phyloP scores from a whole-genome alignment of 2,113 vertebrate species.

The Empidonax traillii region DNA sequence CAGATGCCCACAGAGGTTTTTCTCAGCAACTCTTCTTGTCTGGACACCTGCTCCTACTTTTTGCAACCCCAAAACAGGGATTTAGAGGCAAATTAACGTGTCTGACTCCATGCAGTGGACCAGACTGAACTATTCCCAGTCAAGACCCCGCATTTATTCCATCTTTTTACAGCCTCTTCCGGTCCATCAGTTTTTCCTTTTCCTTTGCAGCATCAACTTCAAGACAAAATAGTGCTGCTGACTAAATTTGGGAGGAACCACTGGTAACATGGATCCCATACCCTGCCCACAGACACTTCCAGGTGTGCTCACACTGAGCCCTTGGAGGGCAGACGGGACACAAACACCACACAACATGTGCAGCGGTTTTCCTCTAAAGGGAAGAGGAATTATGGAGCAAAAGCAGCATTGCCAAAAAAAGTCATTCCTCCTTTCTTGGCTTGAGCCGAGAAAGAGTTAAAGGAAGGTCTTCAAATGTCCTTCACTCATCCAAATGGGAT shows the following conservation, averaged over 20 bases:
- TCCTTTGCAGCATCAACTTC: not conserved
- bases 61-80: not conserved
- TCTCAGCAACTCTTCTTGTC: not conserved
- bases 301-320: not conserved
- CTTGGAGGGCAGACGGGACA: not conserved
- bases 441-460: not conserved
- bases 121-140: not conserved
- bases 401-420: not conserved
- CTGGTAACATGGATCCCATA: not conserved
- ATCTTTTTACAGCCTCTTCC: not conserved
- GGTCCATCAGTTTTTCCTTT: not conserved
- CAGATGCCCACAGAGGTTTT: fast-evolving
- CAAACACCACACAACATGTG: not conserved
- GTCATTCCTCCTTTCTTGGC: not conserved
- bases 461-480: not conserved
- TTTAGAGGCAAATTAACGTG: not conserved
- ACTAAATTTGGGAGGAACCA: not conserved
- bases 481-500: not conserved
- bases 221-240: not conserved
- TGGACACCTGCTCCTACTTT: not conserved
- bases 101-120: fast-evolving
- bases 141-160: not conserved
- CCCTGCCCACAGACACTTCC: not conserved
- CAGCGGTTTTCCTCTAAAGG: not conserved
- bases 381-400: not conserved